Base-by-base conservation (phyloP, 2,113 vertebrate genomes). In the Cisticola juncidis region DNA sequence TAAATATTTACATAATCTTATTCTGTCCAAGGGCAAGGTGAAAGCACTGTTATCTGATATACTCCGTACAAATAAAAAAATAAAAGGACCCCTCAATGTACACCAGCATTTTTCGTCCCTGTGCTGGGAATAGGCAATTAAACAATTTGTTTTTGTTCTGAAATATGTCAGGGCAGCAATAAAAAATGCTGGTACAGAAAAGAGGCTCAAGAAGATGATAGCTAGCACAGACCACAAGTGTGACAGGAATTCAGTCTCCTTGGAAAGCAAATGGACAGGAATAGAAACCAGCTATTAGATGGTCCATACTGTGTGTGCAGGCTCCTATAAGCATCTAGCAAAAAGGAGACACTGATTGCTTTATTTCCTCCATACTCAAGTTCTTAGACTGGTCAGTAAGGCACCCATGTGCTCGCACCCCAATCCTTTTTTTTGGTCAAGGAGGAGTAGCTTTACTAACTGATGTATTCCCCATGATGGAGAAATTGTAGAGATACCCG, bases 1-100 rank as follows among this genome's bases (percentile, higher is more conserved):
- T 96, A 93, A 96, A 96, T 96, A 96, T 96, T 97, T 97, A 95
- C 94, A 95, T 94, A 81, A 88, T 91, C 95, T 90, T 90, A 93
- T 71, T 96, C 85, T 73, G 71, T 92, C 88, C 72, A 86, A 86
- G 94, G 90, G 90, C 95, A 95, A 96, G 92, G 92, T 96, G 94
- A 96, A 96, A 96, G 94, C 54, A 56, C 92, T 93, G 65, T 97
- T 96, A 95, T 96, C 94, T 96, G 88, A 95, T 94, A 88, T 21
- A 70, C 35, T 70, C 89, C 72, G 57, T 80, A 79, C 83, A 56
- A 78, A 56, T 33, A 9, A 14, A 21, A n/a, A 47, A 35, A 58
- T 83, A 81, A 84, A 80, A 40, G 19, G 54, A 79, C 65, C 60
- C 50, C 56, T 78, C 51, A 51, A 26, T 21, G 28, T 58, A 60